Conservation (phyloP, 2,888 invertebrate genomes). For the Cacoxenus indagator region DNA sequence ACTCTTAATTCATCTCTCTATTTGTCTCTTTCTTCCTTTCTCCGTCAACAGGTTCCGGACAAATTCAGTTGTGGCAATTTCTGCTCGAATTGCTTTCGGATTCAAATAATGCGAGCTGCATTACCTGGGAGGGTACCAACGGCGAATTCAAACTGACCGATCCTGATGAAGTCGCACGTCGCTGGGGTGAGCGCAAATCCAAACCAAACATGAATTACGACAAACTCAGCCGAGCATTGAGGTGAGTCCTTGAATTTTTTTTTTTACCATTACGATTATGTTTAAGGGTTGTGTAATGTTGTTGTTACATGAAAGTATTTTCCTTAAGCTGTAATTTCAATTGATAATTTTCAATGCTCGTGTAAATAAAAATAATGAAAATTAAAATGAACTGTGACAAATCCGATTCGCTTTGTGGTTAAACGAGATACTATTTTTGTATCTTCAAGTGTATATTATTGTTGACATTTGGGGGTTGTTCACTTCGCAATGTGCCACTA, state of each 20-base stretch:
- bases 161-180: constrained; percentile 96
- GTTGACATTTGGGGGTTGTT: constrained; percentile 20
- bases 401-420: constrained; percentile 38
- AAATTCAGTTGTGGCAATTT: constrained; percentile 99
- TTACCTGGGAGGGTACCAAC: constrained; percentile 99
- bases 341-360: background rate
- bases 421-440: background rate
- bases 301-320: constrained; percentile 23
- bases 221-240: constrained; percentile 95
- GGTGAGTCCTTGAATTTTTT: constrained; percentile 74
- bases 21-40: constrained; percentile 14
- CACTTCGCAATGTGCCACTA: background rate
- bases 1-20: background rate
- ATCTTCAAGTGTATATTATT: constrained; percentile 32
- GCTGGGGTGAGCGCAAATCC: constrained; percentile 99
- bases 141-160: constrained; percentile 99
- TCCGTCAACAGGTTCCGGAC: constrained; percentile 85
- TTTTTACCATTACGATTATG: background rate
- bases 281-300: constrained; percentile 28
- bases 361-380: constrained; percentile 23
- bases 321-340: background rate
- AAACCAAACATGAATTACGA: constrained; percentile 99
- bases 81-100: constrained; percentile 96
- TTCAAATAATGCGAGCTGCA: constrained; percentile 94
- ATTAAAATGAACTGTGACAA: constrained; percentile 39